A percentile compares a stretch with the other conserved stretches of the same genome.
phyloP scores from a whole-genome alignment of 2,888 invertebrate genomes.

The Cataglyphis cursor region DNA sequence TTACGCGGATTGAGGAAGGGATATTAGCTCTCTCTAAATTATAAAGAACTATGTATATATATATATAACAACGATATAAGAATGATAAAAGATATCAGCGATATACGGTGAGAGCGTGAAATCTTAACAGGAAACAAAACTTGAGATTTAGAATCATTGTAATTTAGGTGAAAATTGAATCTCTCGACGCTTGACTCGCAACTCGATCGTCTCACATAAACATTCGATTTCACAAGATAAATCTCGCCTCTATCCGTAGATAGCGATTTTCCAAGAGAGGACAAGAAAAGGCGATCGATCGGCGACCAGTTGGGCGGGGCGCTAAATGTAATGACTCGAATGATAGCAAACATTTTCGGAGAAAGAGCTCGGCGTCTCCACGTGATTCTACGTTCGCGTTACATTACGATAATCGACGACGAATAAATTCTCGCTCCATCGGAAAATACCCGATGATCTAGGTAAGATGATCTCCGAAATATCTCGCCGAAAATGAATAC shows the following conservation, averaged over 20 bases:
- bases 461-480: not conserved
- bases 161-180: constrained; percentile 1
- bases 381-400: not conserved
- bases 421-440: not conserved
- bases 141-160: not conserved
- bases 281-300: constrained; percentile 57
- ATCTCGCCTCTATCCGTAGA: constrained; percentile 59
- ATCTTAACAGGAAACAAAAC: constrained; percentile 51
- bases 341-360: constrained; percentile 23
- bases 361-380: constrained; percentile 30
- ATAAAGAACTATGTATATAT: constrained; percentile 73
- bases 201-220: not conserved
- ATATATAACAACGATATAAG: constrained; percentile 76
- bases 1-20: constrained; percentile 75
- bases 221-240: constrained; percentile 46
- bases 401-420: not conserved
- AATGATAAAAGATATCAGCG: constrained; percentile 72
- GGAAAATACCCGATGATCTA: not conserved
- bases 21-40: constrained; percentile 72
- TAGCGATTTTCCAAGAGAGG: constrained; percentile 48
- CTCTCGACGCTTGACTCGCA: not conserved
- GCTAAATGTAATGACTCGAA: constrained; percentile 48
- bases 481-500: not conserved
- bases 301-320: constrained; percentile 59
- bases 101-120: constrained; percentile 59